Evolutionary conservation across 2,113 vertebrate species (phyloP).

Genomic region (Carassius auratus): DNA sequence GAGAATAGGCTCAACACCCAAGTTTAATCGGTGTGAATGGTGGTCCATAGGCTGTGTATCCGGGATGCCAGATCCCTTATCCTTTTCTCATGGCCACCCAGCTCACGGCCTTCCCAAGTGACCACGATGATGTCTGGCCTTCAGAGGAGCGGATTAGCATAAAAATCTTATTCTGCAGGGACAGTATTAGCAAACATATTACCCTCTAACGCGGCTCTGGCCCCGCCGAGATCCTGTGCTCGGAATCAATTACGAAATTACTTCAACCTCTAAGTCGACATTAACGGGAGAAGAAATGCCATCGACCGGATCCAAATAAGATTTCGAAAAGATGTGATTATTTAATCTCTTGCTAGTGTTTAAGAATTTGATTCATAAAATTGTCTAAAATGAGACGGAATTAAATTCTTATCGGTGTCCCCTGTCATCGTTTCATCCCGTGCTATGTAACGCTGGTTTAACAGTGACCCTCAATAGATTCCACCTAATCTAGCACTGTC

Average conservation of each 20-base stretch:
- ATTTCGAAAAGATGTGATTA: conserved; percentile 96
- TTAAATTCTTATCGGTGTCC: conserved; percentile 98
- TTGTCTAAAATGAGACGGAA: conserved; percentile 97
- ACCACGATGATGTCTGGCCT: conserved; percentile 81
- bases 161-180: conserved; percentile 97
- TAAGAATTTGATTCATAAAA: conserved; percentile 97
- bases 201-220: conserved; percentile 88
- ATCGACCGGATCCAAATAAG: conserved; percentile 97
- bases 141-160: conserved; percentile 88
- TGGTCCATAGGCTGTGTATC: conserved; percentile 8
- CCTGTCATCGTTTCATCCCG: conserved; percentile 98
- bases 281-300: conserved; percentile 99
- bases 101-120: conserved; percentile 84
- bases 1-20: neutral
- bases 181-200: conserved; percentile 99
- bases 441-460: conserved; percentile 75
- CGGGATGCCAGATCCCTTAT: conserved; percentile 11
- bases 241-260: conserved; percentile 99
- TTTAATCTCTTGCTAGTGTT: conserved; percentile 99
- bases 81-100: conserved; percentile 62
- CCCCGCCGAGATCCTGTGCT: conserved; percentile 88
- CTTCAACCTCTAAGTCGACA: conserved; percentile 99
- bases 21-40: neutral
- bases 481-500: conserved; percentile 71
- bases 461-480: conserved; percentile 78